Conservation (phyloP, 2,888 invertebrate species). For the Cartodere bifasciata region DNA sequence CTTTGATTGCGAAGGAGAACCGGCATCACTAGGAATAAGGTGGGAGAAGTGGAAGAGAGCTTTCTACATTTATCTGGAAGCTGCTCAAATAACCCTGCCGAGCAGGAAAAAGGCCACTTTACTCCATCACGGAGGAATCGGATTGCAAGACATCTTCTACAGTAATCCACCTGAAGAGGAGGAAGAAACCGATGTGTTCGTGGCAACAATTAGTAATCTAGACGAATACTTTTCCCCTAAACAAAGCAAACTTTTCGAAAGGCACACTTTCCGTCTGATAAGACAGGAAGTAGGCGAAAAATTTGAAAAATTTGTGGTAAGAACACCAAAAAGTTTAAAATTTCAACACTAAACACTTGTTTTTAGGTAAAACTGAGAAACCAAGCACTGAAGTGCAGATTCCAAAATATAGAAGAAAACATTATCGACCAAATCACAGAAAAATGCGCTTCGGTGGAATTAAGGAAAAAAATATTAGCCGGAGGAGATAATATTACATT, state of each 20-base stretch:
- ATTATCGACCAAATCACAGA: slow-evolving; percentile 21
- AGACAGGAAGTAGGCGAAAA: slow-evolving; percentile 22
- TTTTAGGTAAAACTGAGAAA: slow-evolving; percentile 15
- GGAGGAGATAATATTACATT: slow-evolving; percentile 14
- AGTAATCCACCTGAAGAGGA: slow-evolving; percentile 16
- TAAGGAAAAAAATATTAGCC: slow-evolving; percentile 15
- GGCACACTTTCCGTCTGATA: slow-evolving; percentile 21
- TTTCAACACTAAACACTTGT: no score
- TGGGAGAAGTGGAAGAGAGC: slow-evolving; percentile 24
- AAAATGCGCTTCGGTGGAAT: slow-evolving; percentile 17
- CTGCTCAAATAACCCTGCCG: slow-evolving; percentile 9
- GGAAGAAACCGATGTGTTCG: slow-evolving; percentile 8
- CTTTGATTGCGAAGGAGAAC: slow-evolving; percentile 19
- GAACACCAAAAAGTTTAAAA: no score
- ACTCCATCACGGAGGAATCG: slow-evolving; percentile 16
- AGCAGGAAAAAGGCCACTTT: slow-evolving; percentile 16
- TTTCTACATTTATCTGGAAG: slow-evolving; percentile 18
- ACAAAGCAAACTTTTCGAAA: slow-evolving; percentile 19
- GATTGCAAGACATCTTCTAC: slow-evolving; percentile 21
- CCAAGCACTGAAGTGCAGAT: slow-evolving; percentile 14
- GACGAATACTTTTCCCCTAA: slow-evolving; percentile 20
- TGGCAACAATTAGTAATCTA: slow-evolving; percentile 13
- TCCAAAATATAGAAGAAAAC: slow-evolving; percentile 14
- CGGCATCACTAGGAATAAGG: slow-evolving; percentile 16
- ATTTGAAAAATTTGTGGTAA: slow-evolving; percentile 23